Evolutionary conservation across 1,140 invertebrate genomes (phyloP).

Genomic region (Acromyrmex charruanus): DNA sequence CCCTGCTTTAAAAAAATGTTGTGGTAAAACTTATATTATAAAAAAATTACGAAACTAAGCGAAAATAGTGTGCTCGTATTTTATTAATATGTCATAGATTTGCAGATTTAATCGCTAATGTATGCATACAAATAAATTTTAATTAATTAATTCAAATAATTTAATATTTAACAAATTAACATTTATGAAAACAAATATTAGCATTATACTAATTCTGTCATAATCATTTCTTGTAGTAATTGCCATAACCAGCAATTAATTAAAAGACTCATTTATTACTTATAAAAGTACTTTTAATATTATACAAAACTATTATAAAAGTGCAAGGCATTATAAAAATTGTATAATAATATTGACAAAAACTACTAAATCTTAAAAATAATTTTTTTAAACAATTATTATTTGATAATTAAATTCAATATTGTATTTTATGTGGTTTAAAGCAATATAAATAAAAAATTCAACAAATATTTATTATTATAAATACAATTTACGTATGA

Average conservation of each 20-base stretch:
- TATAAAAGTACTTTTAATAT: background rate
- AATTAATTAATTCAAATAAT: slow-evolving; percentile 1
- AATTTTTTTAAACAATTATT: background rate
- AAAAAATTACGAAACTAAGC: background rate
- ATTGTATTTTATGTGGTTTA: background rate
- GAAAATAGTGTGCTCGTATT: background rate
- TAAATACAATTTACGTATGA: background rate
- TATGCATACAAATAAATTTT: background rate
- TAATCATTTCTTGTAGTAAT: background rate
- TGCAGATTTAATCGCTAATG: background rate
- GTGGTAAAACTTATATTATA: background rate
- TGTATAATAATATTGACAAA: background rate
- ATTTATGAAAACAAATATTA: background rate
- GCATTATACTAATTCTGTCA: background rate
- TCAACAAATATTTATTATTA: background rate
- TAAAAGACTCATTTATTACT: background rate
- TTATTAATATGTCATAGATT: background rate
- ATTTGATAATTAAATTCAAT: background rate
- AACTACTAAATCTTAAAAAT: background rate
- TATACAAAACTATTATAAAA: too few species aligned
- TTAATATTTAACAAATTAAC: slow-evolving; percentile 4
- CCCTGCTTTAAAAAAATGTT: background rate
- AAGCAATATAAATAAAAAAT: background rate
- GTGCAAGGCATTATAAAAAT: background rate
- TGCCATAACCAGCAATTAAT: background rate